Base-by-base conservation (phyloP, 1,140 invertebrate genomes). In the Drosophila murphyi region DNA sequence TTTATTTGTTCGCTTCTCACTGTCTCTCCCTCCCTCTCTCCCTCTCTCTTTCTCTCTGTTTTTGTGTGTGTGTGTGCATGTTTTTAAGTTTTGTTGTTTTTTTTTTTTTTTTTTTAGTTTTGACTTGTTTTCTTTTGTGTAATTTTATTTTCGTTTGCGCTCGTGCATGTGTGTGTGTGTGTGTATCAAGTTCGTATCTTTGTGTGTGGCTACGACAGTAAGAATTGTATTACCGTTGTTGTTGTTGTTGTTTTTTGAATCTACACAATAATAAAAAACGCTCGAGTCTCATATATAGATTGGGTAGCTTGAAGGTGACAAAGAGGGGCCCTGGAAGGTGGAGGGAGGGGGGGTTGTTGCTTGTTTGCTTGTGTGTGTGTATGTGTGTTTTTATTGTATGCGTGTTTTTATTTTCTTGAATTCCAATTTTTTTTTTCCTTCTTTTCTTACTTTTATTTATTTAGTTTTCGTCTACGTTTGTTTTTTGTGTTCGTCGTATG, bases 61-160 rank as follows among this genome's bases (percentile, higher is more conserved):
- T 12, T 12, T 12, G 31, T 63, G 50, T 83, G 48, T 75, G 60
- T 86, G 71, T 78, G 77, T 72, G 63, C 67, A 51, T 82, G 65
- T 76, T 74, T 82, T 75, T 72, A 82, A 88, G 79, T 86, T 75
- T 68, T 60, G 56, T 79, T 20, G 1, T 20, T 20, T 20, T 20
- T 20, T 62, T 62, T 51, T 50, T 41, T 76, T 68, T 55, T 76
- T 82, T 76, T 87, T 88, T 89, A 88, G 83, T 83, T 88, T 87
- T 75, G 80, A 88, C 83, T 88, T 88, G 85, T 88, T 88, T 88
- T 88, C 83, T 89, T 88, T 89, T 88, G 85, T 88, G 83, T 88
- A 88, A 88, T 88, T 88, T 88, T 83, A 89, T 83, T 83, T 88
- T 80, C 67, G 72, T 75, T 68, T 81, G 52, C 60, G 64, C 45